Percentiles rank a stretch among this genome's conserved stretches.
These are phyloP conservation scores for Triplophysa siluroides DNA, from an alignment of 2,113 vertebrate species.

Conservation along the genomic window DNA sequence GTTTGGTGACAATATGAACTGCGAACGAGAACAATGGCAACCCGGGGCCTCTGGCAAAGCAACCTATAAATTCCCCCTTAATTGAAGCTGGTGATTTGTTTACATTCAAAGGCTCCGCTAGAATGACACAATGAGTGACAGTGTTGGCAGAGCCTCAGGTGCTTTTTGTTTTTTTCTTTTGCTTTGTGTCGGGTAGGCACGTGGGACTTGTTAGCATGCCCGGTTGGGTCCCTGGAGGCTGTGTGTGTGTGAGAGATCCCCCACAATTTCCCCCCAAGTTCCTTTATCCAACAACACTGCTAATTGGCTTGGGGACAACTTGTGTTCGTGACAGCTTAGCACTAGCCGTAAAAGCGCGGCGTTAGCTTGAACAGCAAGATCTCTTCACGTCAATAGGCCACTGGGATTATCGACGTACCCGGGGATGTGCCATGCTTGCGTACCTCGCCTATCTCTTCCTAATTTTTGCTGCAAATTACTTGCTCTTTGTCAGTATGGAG, in stretches of 20 bases:
- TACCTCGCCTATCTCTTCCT: constrained; percentile 9
- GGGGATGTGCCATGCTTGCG: neutral
- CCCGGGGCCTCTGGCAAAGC: neutral
- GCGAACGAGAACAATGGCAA: neutral
- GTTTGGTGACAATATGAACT: neutral
- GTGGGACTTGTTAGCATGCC: constrained; percentile 39
- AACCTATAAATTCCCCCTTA: neutral
- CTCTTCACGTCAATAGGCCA: neutral
- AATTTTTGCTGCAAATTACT: constrained; percentile 29
- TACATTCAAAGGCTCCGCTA: constrained; percentile 17
- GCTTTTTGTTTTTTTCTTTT: neutral
- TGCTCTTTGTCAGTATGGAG: constrained; percentile 1
- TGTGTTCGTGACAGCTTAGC: neutral
- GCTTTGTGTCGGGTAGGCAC: neutral
- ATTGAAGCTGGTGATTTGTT: constrained; percentile 41
- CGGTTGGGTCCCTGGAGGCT: constrained; percentile 5
- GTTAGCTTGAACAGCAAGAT: neutral
- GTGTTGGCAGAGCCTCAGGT: constrained; percentile 9
- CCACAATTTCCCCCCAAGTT: neutral
- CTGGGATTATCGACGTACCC: constrained; percentile 31
- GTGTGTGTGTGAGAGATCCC: neutral
- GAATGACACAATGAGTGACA: constrained; percentile 28
- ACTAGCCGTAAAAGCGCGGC: neutral
- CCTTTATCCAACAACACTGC: constrained; percentile 15
- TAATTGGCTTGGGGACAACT: constrained; percentile 34